phyloP scores from a whole-genome alignment of 2,797 vertebrate genomes.

The Urosaurus nigricauda region DNA sequence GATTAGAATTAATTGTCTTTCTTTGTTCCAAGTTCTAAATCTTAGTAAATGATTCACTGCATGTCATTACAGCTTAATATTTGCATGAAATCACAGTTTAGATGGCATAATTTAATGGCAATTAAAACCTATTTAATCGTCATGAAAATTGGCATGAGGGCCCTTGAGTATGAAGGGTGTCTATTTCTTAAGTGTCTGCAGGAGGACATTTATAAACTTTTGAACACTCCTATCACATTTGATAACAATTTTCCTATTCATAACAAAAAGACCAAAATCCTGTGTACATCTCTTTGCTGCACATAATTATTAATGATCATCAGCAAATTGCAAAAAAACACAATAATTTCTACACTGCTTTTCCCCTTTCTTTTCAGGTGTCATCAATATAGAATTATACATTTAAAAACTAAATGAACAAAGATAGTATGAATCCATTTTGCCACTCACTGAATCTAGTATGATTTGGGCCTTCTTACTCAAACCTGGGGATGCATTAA shows the following conservation, averaged over 20 bases:
- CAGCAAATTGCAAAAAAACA: background rate
- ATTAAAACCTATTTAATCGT: conserved; percentile 95
- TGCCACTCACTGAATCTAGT: accelerated
- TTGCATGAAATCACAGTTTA: conserved; percentile 98
- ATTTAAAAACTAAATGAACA: background rate
- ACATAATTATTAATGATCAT: background rate
- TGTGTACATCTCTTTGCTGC: conserved; percentile 32
- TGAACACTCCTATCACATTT: conserved; percentile 62
- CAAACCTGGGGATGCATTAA: background rate
- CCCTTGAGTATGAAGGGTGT: conserved; percentile 82
- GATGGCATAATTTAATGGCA: conserved; percentile 93
- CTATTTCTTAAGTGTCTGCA: conserved; percentile 73
- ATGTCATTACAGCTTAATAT: conserved; percentile 95
- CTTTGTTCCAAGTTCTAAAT: conserved; percentile 89
- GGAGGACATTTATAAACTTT: conserved; percentile 69
- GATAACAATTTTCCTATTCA: conserved; percentile 62
- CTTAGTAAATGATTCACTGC: conserved; percentile 92
- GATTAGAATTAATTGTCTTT: conserved; percentile 86
- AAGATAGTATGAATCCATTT: background rate
- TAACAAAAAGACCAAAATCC: conserved; percentile 53
- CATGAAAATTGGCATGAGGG: conserved; percentile 86
- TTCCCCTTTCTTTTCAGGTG: background rate
- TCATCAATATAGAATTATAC: background rate
- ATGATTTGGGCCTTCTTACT: background rate
- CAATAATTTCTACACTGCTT: background rate